Percentiles rank a stretch among this genome's conserved stretches.
Conservation (phyloP, 2,888 invertebrate genomes). For the Sycophila texana region DNA sequence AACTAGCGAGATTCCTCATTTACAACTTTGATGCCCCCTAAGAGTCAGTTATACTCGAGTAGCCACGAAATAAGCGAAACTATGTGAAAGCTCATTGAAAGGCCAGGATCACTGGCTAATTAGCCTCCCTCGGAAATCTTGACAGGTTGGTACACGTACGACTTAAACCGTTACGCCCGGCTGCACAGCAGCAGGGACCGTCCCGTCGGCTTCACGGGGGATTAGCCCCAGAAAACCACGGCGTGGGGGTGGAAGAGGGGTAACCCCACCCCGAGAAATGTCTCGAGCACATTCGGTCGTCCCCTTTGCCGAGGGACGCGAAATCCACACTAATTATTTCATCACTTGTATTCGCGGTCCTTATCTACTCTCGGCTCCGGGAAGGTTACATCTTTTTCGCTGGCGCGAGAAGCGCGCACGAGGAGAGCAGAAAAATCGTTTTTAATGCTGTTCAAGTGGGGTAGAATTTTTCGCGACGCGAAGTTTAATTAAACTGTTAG, state of each 20-base stretch:
- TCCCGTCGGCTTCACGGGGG: background rate
- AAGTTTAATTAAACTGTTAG: too few relatives aligned
- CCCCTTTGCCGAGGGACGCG: constrained; percentile 16
- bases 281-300: background rate
- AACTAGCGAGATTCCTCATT: background rate
- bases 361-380: background rate
- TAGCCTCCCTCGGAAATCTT: background rate
- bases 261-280: background rate
- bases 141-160: background rate
- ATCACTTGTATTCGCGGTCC: constrained; percentile 6
- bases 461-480: too few relatives aligned
- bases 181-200: background rate
- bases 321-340: constrained; percentile 45
- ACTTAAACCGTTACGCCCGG: background rate
- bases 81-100: constrained; percentile 16
- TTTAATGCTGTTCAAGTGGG: too few relatives aligned
- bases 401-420: background rate
- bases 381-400: background rate
- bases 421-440: too few relatives aligned
- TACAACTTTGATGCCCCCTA: constrained; percentile 3
- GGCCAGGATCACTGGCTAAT: background rate
- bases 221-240: background rate
- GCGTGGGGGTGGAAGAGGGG: background rate
- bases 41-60: background rate
- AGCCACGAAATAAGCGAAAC: background rate